Evolutionary conservation across 2,113 vertebrate species (phyloP).

Genomic region (Ctenodactylus gundi): DNA sequence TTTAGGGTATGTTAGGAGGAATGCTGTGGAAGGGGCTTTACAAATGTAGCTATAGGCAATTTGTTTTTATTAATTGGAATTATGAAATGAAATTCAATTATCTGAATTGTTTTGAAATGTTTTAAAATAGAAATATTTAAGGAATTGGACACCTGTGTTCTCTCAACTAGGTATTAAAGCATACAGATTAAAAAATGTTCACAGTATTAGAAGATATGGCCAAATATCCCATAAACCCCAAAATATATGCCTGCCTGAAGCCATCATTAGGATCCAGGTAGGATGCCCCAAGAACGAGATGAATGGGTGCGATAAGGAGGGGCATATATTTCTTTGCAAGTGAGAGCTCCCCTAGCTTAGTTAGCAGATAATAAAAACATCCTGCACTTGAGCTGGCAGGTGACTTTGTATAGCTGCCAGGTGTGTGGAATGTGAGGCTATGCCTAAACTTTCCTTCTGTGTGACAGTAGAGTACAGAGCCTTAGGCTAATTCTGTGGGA

Average conservation of each 20-base stretch:
- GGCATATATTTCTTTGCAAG: not conserved
- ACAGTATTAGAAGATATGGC: not conserved
- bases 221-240: not conserved
- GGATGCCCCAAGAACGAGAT: not conserved
- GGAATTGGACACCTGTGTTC: not conserved
- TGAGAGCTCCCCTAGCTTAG: not conserved
- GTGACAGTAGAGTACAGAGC: too few species aligned
- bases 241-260: constrained; percentile 9
- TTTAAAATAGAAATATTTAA: not conserved
- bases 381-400: not conserved
- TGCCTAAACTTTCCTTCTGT: too few species aligned
- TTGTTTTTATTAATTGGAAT: constrained; percentile 49
- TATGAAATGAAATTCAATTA: not conserved
- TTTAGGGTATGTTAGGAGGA: constrained; percentile 33
- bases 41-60: not conserved
- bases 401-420: not conserved
- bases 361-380: constrained; percentile 32
- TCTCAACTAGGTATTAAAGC: constrained; percentile 7
- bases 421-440: not conserved
- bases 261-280: not conserved
- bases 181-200: not conserved
- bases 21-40: constrained; percentile 46
- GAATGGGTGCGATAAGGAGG: not conserved
- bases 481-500: not conserved
- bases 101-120: not conserved